Percentiles rank a stretch among this genome's conserved stretches.
Conservation (phyloP, 2,797 vertebrate species). For the Chelidonichthys spinosus region DNA sequence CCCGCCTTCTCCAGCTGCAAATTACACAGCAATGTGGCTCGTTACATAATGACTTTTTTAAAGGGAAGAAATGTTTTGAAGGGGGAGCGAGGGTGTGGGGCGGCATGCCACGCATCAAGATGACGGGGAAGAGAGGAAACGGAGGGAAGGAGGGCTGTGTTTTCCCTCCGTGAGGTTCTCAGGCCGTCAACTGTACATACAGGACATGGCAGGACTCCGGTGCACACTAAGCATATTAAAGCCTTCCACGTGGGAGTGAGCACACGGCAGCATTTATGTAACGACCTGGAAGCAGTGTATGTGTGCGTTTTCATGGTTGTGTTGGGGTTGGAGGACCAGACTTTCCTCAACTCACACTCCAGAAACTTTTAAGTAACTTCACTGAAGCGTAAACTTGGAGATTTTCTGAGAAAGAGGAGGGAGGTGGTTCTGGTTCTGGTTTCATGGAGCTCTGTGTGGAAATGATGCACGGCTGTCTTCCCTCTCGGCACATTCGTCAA, state of each 20-base stretch:
- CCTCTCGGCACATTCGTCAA: constrained; percentile 37
- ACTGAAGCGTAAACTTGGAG: background rate
- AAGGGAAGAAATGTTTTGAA: constrained; percentile 83
- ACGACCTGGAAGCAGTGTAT: constrained; percentile 5
- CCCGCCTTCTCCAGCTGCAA: constrained; percentile 63
- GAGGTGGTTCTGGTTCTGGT: background rate
- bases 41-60: constrained; percentile 81
- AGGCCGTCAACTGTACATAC: constrained; percentile 23
- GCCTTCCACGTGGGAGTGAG: constrained; percentile 21
- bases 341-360: constrained; percentile 15
- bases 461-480: constrained; percentile 29
- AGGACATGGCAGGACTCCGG: constrained; percentile 34
- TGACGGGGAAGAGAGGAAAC: constrained; percentile 60
- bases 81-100: constrained; percentile 54
- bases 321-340: constrained; percentile 1
- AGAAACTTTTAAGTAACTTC: background rate
- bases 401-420: constrained; percentile 16
- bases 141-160: constrained; percentile 43
- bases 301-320: constrained; percentile 10
- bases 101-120: constrained; percentile 58
- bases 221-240: constrained; percentile 22
- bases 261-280: constrained; percentile 38
- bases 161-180: constrained; percentile 30
- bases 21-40: constrained; percentile 65
- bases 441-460: constrained; percentile 32